phyloP scores from a whole-genome alignment of 2,797 vertebrate genomes.

The Scomberomorus guttatus region DNA sequence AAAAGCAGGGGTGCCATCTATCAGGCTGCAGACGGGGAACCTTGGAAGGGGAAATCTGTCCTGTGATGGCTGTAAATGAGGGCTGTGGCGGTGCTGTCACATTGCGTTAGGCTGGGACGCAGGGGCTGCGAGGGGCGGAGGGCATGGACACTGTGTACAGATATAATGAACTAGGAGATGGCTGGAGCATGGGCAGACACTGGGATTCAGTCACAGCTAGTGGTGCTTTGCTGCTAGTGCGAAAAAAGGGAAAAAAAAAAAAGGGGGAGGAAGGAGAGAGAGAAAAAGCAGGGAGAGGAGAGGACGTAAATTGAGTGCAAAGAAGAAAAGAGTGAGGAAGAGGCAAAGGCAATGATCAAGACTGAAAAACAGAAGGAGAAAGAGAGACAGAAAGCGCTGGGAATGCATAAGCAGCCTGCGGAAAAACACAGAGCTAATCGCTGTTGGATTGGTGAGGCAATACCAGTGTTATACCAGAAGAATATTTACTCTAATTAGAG shows the following conservation, averaged over 20 bases:
- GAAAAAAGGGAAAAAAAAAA: neutral
- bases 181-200: constrained; percentile 61
- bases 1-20: constrained; percentile 73
- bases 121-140: constrained; percentile 62
- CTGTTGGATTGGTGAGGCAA: constrained; percentile 52
- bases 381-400: constrained; percentile 36
- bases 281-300: constrained; percentile 10
- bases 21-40: constrained; percentile 69
- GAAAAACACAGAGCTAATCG: constrained; percentile 59
- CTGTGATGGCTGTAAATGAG: constrained; percentile 82
- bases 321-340: constrained; percentile 53
- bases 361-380: constrained; percentile 47
- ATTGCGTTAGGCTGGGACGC: constrained; percentile 73
- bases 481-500: constrained; percentile 82
- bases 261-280: constrained; percentile 8
- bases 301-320: constrained; percentile 66
- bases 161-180: constrained; percentile 79
- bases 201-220: constrained; percentile 66
- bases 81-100: constrained; percentile 78
- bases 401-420: constrained; percentile 55
- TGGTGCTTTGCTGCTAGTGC: constrained; percentile 45
- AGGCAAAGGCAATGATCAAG: constrained; percentile 62
- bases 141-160: constrained; percentile 66
- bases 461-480: constrained; percentile 60
- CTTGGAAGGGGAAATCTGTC: constrained; percentile 77